Evolutionary conservation across 2,113 vertebrate genomes (phyloP).

Genomic region (Protomyctophum bolini): DNA sequence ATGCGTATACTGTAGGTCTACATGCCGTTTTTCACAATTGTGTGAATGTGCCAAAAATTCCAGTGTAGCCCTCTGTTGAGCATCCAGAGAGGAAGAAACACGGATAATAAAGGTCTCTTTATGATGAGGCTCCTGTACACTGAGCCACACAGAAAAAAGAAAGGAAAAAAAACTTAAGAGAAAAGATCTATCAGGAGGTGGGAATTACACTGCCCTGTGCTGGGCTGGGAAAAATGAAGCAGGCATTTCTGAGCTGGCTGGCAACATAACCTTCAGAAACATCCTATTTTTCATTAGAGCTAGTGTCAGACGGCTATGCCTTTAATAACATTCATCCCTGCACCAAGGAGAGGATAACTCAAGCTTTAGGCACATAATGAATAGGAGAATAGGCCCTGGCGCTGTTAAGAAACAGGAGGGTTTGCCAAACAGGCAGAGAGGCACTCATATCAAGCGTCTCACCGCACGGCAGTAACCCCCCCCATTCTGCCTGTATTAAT

Average conservation of each 20-base stretch:
- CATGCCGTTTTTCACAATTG: constrained; percentile 72
- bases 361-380: constrained; percentile 85
- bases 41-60: constrained; percentile 73
- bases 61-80: constrained; percentile 74
- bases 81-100: constrained; percentile 65
- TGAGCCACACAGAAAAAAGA: constrained; percentile 50
- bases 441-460: constrained; percentile 79
- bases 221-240: constrained; percentile 75
- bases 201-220: constrained; percentile 79
- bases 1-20: constrained; percentile 21
- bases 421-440: constrained; percentile 65
- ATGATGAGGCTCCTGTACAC: constrained; percentile 79
- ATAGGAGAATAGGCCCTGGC: constrained; percentile 73
- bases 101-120: constrained; percentile 79
- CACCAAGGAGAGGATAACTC: constrained; percentile 82
- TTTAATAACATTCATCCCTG: constrained; percentile 84
- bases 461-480: constrained; percentile 73
- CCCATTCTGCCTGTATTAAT: constrained; percentile 75
- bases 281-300: constrained; percentile 86
- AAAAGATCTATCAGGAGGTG: constrained; percentile 83
- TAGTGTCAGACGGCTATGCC: constrained; percentile 78
- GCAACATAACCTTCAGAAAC: constrained; percentile 85
- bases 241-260: constrained; percentile 78
- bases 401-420: constrained; percentile 67
- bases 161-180: constrained; percentile 73